Evolutionary conservation across 2,113 vertebrate species (phyloP), one percentile per base, ranked within the genome.

Genomic region (Halichoerus grypus): DNA sequence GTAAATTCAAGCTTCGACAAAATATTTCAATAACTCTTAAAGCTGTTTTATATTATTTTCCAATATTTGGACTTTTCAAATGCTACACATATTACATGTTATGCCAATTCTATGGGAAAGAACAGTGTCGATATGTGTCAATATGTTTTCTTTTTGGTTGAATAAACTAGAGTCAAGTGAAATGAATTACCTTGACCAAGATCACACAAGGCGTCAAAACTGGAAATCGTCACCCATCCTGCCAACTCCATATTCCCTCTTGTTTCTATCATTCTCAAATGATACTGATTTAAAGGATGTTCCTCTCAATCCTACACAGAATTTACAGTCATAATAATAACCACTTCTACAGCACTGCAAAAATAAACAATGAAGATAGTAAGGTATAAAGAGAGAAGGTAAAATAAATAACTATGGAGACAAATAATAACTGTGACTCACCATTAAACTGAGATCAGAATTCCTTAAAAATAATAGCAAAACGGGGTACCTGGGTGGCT

Each of bases 1-100:
- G 71, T 79, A 55, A 77, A 53, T 76, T 46, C 3, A 10, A 67
- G 63, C n/a, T 69, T 94, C 39, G 85, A 13, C 28, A 76, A 39
- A 92, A 36, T 39, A 61, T 74, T 82, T 92, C 63, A 51, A 16
- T 90, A 55, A 85, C 22, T 71, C 28, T 84, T 42, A 55, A 92
- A 81, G 22, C 24, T 86, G 55, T 77, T 79, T 93, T 65, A 67
- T n/a, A 24, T 63, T 51, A 83, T 77, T 96, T 89, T 90, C 53
- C 49, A 91, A n/a, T 26, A 94, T 33, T 90, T 65, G 31, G 16
- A 51, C 16, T 79, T 83, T 84, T 87, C 55, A 93, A 91, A 84
- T 51, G 67, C 39, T 16, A 49, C 22, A 5, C 14, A 36, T 24
- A 33, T 65, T 42, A 53, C 5, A 59, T 1, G 3, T 57, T 71